These are phyloP conservation scores for Morus bassanus DNA, from an alignment of 2,797 vertebrate species.

Conservation along the genomic window DNA sequence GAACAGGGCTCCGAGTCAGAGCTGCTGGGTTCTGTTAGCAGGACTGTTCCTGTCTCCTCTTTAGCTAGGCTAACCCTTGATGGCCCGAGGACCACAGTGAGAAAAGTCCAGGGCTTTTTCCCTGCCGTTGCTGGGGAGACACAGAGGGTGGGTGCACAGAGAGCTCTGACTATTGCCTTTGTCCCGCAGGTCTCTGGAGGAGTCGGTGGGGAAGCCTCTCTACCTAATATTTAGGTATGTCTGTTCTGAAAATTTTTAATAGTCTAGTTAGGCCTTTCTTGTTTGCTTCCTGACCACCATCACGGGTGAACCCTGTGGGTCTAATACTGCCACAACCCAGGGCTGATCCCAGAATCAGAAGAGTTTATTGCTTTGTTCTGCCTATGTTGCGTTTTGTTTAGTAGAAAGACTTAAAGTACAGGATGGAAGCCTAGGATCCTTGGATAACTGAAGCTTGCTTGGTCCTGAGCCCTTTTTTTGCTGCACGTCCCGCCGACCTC, in stretches of 20 bases:
- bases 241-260: no score
- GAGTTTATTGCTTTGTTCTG: background rate
- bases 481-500: accelerated
- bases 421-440: background rate
- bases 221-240: constrained; percentile 88
- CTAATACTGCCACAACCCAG: background rate
- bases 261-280: background rate
- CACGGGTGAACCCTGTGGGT: background rate
- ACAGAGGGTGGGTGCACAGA: accelerated
- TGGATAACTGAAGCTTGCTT: background rate
- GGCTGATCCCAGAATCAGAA: background rate
- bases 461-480: background rate
- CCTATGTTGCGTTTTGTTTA: accelerated
- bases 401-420: background rate
- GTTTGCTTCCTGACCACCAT: background rate
- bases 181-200: constrained; percentile 86
- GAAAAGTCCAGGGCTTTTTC: background rate
- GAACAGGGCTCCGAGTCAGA: background rate
- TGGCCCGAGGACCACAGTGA: accelerated
- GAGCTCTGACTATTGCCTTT: background rate
- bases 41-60: background rate
- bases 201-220: constrained; percentile 92
- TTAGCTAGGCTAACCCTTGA: no score
- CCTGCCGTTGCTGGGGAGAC: accelerated
- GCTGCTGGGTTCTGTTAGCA: background rate